Conservation (phyloP, 2,888 invertebrate genomes). For the Julus scanicus region DNA sequence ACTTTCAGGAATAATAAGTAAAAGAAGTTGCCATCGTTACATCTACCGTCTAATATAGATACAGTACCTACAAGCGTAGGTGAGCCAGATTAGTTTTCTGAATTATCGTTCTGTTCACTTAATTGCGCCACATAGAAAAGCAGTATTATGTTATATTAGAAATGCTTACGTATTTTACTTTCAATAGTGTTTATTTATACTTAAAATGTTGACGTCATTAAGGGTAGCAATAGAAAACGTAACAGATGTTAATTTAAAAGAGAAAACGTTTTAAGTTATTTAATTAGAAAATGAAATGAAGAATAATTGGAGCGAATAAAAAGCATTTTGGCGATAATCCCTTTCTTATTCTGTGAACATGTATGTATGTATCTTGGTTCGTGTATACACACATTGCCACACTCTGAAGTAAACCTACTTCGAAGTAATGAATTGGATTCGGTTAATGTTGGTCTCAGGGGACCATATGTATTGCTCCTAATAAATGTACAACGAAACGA, state of each 20-base stretch:
- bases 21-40: too few species aligned
- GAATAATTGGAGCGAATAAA: not conserved
- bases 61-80: too few species aligned
- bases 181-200: too few species aligned
- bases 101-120: too few species aligned
- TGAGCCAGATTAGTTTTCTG: too few species aligned
- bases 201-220: too few species aligned
- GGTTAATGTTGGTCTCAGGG: not conserved
- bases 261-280: not conserved
- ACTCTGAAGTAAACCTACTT: not conserved
- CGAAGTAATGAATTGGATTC: slow-evolving; percentile 35
- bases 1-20: too few species aligned
- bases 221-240: too few species aligned
- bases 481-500: not conserved
- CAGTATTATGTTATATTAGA: too few species aligned
- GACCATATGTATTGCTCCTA: not conserved
- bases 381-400: not conserved
- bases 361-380: not conserved
- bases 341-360: not conserved
- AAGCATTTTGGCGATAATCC: not conserved
- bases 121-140: too few species aligned
- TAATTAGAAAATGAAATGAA: not conserved
- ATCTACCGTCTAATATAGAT: too few species aligned
- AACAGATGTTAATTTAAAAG: not conserved
- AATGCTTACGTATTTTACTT: too few species aligned